A percentile compares a stretch with the other conserved stretches of the same genome.
phyloP scores from a whole-genome alignment of 2,113 vertebrate species.

The Mustelus asterias region DNA sequence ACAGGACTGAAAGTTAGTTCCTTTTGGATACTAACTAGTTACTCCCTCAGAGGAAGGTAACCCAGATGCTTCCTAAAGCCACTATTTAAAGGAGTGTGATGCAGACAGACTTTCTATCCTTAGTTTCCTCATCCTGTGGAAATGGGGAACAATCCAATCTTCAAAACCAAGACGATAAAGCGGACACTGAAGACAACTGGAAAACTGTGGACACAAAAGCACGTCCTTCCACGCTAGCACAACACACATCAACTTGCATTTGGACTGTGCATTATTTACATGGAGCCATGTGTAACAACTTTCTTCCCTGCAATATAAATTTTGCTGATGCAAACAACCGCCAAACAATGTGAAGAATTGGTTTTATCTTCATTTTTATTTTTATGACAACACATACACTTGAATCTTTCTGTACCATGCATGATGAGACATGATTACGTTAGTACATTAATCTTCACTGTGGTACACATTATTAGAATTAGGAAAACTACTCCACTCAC shows the following conservation, averaged over 20 bases:
- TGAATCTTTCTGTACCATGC: slow-evolving; percentile 27
- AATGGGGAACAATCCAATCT: neutral
- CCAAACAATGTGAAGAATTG: neutral
- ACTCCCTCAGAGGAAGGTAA: neutral
- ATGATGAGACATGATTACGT: slow-evolving; percentile 19
- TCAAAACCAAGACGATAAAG: neutral
- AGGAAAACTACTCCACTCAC: slow-evolving; percentile 24
- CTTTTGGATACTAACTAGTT: neutral
- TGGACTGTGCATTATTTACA: neutral
- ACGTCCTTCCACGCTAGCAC: neutral
- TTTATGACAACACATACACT: slow-evolving; percentile 34
- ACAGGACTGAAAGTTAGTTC: neutral
- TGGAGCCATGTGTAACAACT: neutral
- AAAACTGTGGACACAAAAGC: neutral
- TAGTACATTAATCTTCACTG: slow-evolving; percentile 26
- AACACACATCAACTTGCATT: neutral
- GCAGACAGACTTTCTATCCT: neutral
- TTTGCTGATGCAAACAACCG: neutral
- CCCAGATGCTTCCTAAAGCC: neutral
- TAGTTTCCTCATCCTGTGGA: neutral
- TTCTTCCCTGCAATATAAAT: neutral
- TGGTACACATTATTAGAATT: slow-evolving; percentile 8
- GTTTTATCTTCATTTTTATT: slow-evolving; percentile 26
- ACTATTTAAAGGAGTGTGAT: neutral
- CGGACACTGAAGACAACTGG: neutral